Conservation (phyloP, 2,888 invertebrate species). For the Drosophila imparisetae region DNA sequence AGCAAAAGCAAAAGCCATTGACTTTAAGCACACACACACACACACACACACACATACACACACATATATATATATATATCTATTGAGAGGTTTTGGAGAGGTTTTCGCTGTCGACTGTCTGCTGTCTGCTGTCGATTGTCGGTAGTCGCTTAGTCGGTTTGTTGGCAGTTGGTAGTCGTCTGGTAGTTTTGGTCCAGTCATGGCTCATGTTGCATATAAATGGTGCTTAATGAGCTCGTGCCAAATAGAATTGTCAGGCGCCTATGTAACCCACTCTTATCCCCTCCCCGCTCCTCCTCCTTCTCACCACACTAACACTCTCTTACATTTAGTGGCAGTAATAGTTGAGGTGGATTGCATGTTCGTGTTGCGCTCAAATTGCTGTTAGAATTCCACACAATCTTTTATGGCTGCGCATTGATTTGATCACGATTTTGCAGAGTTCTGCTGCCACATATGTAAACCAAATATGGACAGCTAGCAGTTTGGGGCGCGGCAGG, state of each 20-base stretch:
- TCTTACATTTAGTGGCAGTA: neutral
- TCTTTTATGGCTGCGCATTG: slow-evolving; percentile 70
- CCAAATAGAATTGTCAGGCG: slow-evolving; percentile 80
- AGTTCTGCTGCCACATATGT: slow-evolving; percentile 24
- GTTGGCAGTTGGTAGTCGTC: slow-evolving; percentile 25
- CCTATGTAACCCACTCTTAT: slow-evolving; percentile 5
- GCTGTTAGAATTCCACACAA: slow-evolving; percentile 72
- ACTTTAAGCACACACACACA: slow-evolving; percentile 17
- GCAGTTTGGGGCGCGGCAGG: slow-evolving; percentile 51
- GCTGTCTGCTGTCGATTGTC: slow-evolving; percentile 14
- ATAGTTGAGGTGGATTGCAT: slow-evolving; percentile 25
- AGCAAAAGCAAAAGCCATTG: slow-evolving; percentile 49
- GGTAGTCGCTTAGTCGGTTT: slow-evolving; percentile 2
- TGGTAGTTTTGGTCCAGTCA: slow-evolving; percentile 71
- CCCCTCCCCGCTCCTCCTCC: neutral
- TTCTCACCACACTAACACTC: neutral
- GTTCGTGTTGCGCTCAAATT: slow-evolving; percentile 74
- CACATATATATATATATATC: neutral
- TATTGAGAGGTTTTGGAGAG: slow-evolving; percentile 50
- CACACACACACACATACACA: neutral
- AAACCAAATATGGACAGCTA: slow-evolving; percentile 41
- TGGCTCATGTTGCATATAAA: slow-evolving; percentile 82
- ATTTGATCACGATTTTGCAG: slow-evolving; percentile 72
- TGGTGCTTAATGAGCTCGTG: slow-evolving; percentile 83
- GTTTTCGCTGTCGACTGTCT: slow-evolving; percentile 38